phyloP scores from a whole-genome alignment of 2,113 vertebrate species.

The Synodontis membranacea region DNA sequence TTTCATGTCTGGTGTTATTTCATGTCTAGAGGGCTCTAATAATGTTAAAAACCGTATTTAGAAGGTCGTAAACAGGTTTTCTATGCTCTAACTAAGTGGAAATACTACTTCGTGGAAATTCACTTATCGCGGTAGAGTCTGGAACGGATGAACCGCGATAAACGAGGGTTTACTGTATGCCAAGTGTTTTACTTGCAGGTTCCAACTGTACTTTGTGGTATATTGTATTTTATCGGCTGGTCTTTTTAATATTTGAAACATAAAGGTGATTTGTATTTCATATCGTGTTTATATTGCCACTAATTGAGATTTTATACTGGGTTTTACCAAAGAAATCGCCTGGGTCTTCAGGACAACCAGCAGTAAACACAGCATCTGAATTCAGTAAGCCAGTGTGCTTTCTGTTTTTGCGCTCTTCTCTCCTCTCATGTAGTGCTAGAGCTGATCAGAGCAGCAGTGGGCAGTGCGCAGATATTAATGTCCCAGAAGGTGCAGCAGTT shows the following conservation, averaged over 20 bases:
- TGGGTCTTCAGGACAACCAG: not conserved
- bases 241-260: not conserved
- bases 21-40: too few relatives aligned
- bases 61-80: too few relatives aligned
- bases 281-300: not conserved
- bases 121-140: too few relatives aligned
- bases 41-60: too few relatives aligned
- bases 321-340: not conserved
- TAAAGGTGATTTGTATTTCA: not conserved
- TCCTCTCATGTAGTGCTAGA: constrained; percentile 80
- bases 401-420: not conserved
- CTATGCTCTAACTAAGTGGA: too few relatives aligned
- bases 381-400: constrained; percentile 7
- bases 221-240: not conserved
- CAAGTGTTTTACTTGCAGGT: not conserved
- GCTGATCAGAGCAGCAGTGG: constrained; percentile 92
- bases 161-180: too few relatives aligned
- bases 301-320: not conserved
- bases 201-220: not conserved
- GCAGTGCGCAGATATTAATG: constrained; percentile 95
- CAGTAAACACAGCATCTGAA: not conserved
- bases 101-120: too few relatives aligned
- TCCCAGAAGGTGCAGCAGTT: constrained; percentile 99
- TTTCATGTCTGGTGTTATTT: too few relatives aligned
- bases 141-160: too few relatives aligned